Conservation (phyloP, 2,797 vertebrate genomes). For the Lycodopsis pacificus region DNA sequence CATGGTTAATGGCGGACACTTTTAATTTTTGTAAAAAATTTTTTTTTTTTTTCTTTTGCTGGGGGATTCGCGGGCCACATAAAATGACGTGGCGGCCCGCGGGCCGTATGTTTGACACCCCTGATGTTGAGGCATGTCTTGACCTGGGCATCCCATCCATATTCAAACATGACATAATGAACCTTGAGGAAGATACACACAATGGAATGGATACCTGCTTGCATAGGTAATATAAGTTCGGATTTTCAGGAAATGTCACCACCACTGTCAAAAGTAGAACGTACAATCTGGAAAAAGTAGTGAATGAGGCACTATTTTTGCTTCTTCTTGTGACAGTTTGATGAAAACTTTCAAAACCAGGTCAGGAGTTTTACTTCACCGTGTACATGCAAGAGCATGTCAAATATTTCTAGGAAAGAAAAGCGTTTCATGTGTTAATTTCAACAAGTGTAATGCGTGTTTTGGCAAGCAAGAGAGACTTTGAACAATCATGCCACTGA, state of each 20-base stretch:
- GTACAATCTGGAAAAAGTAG: background rate
- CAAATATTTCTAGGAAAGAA: constrained; percentile 13
- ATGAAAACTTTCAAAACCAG: background rate
- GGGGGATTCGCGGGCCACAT: no score
- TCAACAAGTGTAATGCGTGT: constrained; percentile 59
- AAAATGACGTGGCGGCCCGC: no score
- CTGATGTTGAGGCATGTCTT: background rate
- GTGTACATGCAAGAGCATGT: constrained; percentile 17
- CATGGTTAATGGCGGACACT: no score
- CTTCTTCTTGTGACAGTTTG: background rate
- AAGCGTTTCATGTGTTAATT: constrained; percentile 41
- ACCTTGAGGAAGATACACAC: background rate
- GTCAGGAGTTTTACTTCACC: constrained; percentile 17
- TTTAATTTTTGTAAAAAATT: no score
- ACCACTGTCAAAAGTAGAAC: background rate
- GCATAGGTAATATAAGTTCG: background rate
- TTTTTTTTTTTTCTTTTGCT: no score
- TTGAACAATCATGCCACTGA: constrained; percentile 60
- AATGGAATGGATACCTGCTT: background rate
- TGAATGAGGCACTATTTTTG: background rate
- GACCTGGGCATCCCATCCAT: background rate
- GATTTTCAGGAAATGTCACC: background rate
- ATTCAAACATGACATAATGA: background rate
- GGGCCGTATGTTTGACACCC: no score
- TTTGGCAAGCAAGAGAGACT: constrained; percentile 65